A percentile compares a stretch with the other conserved stretches of the same genome.
Conservation (phyloP, 2,797 vertebrate genomes). For the Phylloscopus collybita region DNA sequence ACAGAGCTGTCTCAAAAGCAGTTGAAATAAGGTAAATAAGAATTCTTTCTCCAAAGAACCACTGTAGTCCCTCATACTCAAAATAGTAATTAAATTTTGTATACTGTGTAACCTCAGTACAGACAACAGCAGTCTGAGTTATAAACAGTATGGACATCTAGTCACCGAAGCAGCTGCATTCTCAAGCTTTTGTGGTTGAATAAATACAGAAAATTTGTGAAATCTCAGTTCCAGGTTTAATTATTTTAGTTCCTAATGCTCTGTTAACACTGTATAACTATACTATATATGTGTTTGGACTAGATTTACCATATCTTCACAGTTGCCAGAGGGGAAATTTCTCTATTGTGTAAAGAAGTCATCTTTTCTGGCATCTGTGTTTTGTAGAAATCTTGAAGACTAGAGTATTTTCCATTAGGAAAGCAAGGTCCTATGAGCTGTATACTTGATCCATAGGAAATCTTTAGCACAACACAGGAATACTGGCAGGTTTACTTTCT, state of each 20-base stretch:
- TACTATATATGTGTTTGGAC: neutral
- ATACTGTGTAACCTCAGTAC: neutral
- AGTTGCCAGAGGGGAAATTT: constrained; percentile 3
- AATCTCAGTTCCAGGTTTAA: neutral
- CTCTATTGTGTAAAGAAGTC: neutral
- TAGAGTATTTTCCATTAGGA: neutral
- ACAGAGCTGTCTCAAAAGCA: neutral
- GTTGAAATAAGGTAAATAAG: neutral
- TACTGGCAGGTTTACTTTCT: neutral
- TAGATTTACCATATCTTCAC: neutral
- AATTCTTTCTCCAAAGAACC: neutral
- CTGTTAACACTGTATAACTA: neutral
- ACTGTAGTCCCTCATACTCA: neutral
- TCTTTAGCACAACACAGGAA: constrained; percentile 14
- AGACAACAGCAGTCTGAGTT: neutral
- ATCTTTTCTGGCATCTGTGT: neutral
- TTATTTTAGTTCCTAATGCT: constrained; percentile 26
- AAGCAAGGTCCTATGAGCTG: neutral
- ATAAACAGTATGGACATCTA: neutral
- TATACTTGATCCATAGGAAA: neutral
- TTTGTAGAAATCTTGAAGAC: neutral
- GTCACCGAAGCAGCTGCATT: neutral
- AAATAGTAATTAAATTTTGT: neutral
- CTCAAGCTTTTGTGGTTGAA: constrained; percentile 1
- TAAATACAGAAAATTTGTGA: constrained; percentile 2